phyloP scores from a whole-genome alignment of 2,888 invertebrate species.

The Orthosia gothica region DNA sequence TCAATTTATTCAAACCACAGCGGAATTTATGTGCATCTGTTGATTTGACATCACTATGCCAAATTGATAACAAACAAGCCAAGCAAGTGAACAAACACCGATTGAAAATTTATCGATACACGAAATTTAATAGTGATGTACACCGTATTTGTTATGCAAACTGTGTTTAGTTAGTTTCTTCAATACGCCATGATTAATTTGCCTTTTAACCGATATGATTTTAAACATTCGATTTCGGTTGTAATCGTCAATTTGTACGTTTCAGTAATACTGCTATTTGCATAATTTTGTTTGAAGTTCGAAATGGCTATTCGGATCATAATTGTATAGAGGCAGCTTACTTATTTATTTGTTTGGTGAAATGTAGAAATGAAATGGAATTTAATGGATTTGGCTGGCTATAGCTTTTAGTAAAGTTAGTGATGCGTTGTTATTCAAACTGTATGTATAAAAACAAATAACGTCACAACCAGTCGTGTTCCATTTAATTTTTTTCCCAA shows the following conservation, averaged over 20 bases:
- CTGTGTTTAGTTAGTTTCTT: slow-evolving; percentile 12
- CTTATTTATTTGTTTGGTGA: background rate
- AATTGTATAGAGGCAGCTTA: too few relatives aligned
- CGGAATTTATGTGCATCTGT: background rate
- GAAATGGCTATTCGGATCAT: slow-evolving; percentile 11
- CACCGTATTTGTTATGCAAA: too few relatives aligned
- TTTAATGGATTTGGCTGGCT: too few relatives aligned
- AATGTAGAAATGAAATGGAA: slow-evolving; percentile 1
- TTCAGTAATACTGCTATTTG: slow-evolving; percentile 31
- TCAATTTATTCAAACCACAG: background rate
- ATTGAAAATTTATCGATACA: too few relatives aligned
- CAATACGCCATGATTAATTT: slow-evolving; percentile 59
- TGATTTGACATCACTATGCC: background rate
- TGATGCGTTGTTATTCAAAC: background rate
- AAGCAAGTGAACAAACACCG: too few relatives aligned
- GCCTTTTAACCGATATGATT: slow-evolving; percentile 54
- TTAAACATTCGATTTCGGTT: slow-evolving; percentile 35
- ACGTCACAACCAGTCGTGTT: background rate
- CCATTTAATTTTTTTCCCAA: slow-evolving; percentile 8
- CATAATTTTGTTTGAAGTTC: slow-evolving; percentile 43
- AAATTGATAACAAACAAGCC: slow-evolving; percentile 9
- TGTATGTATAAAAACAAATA: background rate
- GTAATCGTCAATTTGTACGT: slow-evolving; percentile 41
- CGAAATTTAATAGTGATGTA: too few relatives aligned
- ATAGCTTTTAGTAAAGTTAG: too few relatives aligned